Percentiles rank a stretch among this genome's conserved stretches.
Conservation (phyloP, 2,888 invertebrate genomes). For the Leptinotarsa rubiginosa region DNA sequence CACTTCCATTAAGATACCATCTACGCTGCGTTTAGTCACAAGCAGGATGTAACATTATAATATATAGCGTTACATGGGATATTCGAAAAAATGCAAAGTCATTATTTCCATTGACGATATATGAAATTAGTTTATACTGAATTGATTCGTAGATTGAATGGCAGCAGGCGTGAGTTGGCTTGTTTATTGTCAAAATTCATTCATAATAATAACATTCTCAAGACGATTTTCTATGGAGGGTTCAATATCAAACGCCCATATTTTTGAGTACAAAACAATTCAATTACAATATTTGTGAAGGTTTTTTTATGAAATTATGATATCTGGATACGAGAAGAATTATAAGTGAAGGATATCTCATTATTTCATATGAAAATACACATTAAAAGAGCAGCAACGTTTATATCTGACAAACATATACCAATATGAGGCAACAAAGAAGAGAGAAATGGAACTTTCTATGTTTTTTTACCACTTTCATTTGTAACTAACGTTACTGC, state of each 20-base stretch:
- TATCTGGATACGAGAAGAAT: background rate
- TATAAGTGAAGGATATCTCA: too few species aligned
- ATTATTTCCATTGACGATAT: constrained; percentile 30
- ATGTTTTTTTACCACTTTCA: too few species aligned
- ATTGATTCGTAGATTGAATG: constrained; percentile 1
- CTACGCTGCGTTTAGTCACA: constrained; percentile 9
- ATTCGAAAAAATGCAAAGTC: constrained; percentile 19
- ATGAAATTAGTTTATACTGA: constrained; percentile 30
- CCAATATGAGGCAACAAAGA: too few species aligned
- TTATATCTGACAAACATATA: too few species aligned
- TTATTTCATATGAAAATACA: too few species aligned
- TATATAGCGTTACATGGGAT: constrained; percentile 14
- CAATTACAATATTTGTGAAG: background rate
- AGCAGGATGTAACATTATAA: constrained; percentile 1
- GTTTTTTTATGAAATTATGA: background rate
- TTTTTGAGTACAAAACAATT: background rate
- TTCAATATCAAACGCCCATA: background rate
- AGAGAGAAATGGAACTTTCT: too few species aligned
- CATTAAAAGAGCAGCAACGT: too few species aligned
- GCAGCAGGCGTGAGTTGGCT: constrained; percentile 8
- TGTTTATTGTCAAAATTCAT: constrained; percentile 7
- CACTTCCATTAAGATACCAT: background rate
- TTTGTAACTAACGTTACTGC: too few species aligned
- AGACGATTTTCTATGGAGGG: background rate
- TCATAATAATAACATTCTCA: background rate